phyloP scores from a whole-genome alignment of 2,888 invertebrate species.

The Tineola bisselliella region DNA sequence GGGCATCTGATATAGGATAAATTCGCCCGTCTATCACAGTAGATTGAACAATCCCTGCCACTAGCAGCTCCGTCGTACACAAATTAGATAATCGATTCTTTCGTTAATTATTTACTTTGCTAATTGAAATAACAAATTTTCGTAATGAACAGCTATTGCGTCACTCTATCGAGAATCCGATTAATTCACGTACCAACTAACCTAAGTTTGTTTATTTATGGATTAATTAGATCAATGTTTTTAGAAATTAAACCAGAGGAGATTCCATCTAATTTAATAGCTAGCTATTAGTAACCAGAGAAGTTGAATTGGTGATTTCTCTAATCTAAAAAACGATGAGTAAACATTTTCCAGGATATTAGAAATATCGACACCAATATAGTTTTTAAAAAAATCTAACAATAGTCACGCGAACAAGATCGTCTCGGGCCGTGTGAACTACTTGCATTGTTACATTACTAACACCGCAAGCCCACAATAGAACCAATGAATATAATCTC shows the following conservation, averaged over 20 bases:
- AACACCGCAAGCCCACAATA: conserved; percentile 4
- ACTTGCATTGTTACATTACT: conserved; percentile 2
- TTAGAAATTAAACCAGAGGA: neutral
- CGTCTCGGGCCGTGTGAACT: conserved; percentile 11
- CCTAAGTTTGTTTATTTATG: no score
- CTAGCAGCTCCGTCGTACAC: neutral
- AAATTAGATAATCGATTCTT: neutral
- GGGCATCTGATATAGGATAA: neutral
- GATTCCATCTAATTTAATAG: neutral
- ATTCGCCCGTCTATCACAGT: neutral
- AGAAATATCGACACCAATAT: neutral
- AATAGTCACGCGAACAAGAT: neutral
- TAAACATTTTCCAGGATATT: neutral
- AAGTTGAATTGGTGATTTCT: neutral
- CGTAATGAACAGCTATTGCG: neutral
- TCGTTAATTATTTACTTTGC: neutral
- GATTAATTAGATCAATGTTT: neutral
- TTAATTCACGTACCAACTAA: neutral
- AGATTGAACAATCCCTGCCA: neutral
- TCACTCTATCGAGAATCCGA: neutral
- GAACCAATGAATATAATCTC: neutral
- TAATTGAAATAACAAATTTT: neutral
- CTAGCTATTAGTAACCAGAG: neutral
- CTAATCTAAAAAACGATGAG: neutral
- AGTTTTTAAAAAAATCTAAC: neutral